Evolutionary conservation across 2,888 invertebrate genomes (phyloP), one percentile per base, ranked within the genome.

Genomic region (Halocaridina rubra): DNA sequence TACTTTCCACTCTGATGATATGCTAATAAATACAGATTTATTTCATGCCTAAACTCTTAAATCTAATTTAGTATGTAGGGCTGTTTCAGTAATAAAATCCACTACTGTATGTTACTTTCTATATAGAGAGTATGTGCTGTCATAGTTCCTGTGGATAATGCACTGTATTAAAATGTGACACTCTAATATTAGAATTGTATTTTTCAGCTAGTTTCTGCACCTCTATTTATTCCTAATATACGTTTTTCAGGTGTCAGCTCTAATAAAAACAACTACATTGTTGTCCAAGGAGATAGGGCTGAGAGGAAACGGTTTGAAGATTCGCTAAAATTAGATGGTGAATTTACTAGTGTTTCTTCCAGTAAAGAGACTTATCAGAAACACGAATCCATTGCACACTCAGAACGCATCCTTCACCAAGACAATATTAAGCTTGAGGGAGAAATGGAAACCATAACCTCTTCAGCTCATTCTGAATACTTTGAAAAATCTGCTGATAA

Each of bases 181-280:
- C n/a, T n/a, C n/a, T n/a, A n/a, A n/a, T n/a, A n/a, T n/a, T n/a
- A n/a, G n/a, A n/a, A n/a, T n/a, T n/a, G n/a, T n/a, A n/a, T n/a
- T n/a, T n/a, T n/a, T n/a, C n/a, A n/a, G n/a, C n/a, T n/a, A n/a
- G n/a, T n/a, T n/a, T n/a, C n/a, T n/a, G n/a, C n/a, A n/a, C n/a
- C n/a, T n/a, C n/a, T n/a, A n/a, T n/a, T n/a, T n/a, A n/a, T n/a
- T n/a, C n/a, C n/a, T n/a, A n/a, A n/a, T n/a, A n/a, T n/a, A n/a
- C n/a, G n/a, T n/a, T n/a, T n/a, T 61, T 29, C 76, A 86, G 86
- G 86, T 82, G 86, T 82, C 86, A 86, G 86, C 86, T 82, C 79
- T 57, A 64, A 67, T 69, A 71, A 80, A 39, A 82, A 86, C 80
- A 39, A 76, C 61, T 86, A 82, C 80, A 82, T 53, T 75, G 86